phyloP scores from a whole-genome alignment of 37 sponge, comb jelly and placozoan species.

The Diacarnus erythraeanus region DNA sequence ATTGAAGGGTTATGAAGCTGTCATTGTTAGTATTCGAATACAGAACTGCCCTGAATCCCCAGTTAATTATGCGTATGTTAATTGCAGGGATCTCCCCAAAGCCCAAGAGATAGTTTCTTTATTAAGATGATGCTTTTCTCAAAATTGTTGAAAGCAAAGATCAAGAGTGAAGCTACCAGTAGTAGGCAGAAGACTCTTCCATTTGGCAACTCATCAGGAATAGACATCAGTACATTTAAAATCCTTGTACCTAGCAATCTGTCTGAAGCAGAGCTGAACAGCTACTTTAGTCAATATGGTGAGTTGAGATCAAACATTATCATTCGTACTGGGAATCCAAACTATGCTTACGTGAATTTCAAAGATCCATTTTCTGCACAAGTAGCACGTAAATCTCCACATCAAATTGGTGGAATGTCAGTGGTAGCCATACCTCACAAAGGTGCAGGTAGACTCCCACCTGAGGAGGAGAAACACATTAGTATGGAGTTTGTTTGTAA shows the following conservation, averaged over 20 bases:
- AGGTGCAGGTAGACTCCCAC: not conserved
- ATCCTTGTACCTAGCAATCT: not conserved
- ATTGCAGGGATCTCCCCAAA: not conserved
- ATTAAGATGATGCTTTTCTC: not conserved
- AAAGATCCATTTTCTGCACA: not conserved
- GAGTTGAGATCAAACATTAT: not conserved
- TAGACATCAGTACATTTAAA: not conserved
- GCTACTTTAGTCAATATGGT: slow-evolving; percentile 34
- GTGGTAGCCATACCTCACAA: not conserved
- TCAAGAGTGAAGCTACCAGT: not conserved
- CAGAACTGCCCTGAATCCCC: not conserved
- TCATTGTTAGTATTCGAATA: not conserved
- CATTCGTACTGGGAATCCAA: slow-evolving; percentile 12
- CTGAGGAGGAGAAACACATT: not conserved
- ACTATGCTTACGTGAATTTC: slow-evolving; percentile 43
- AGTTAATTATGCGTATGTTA: slow-evolving; percentile 18
- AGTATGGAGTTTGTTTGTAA: not conserved
- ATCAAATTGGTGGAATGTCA: not conserved
- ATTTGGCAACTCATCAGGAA: too few relatives aligned
- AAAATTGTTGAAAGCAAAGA: not conserved
- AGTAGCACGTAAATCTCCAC: not conserved
- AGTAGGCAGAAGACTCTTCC: too few relatives aligned
- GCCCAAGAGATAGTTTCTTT: not conserved
- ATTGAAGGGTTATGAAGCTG: not conserved
- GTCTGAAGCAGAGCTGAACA: not conserved